Evolutionary conservation across 2,888 invertebrate species (phyloP).

Genomic region (Leucophenga montana): DNA sequence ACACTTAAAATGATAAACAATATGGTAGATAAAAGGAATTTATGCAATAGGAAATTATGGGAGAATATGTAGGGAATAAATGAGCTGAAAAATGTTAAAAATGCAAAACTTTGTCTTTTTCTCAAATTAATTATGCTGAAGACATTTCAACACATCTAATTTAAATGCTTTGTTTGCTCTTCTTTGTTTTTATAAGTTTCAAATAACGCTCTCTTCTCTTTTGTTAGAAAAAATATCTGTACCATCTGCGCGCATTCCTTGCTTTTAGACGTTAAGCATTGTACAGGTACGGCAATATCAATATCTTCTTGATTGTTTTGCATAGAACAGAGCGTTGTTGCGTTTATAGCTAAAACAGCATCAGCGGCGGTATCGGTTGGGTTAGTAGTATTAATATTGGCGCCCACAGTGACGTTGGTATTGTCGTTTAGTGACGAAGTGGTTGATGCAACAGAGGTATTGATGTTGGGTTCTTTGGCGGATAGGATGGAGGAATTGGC

Average conservation of each 20-base stretch:
- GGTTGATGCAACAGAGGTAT: no score
- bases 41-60: no score
- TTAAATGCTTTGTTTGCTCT: not conserved
- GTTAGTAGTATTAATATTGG: slow-evolving; percentile 35
- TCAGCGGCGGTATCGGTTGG: slow-evolving; percentile 35
- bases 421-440: not conserved
- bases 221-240: slow-evolving; percentile 31
- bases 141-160: no score
- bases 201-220: slow-evolving; percentile 12
- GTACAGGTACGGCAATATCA: not conserved
- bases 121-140: no score
- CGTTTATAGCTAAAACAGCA: not conserved
- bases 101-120: slow-evolving; percentile 14
- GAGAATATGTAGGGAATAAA: no score
- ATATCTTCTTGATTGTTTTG: not conserved
- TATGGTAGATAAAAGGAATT: no score
- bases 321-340: no score
- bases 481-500: not conserved
- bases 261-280: not conserved
- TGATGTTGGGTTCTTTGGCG: no score
- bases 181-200: not conserved
- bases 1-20: no score
- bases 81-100: slow-evolving; percentile 9
- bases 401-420: slow-evolving; percentile 26
- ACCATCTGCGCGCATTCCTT: slow-evolving; percentile 30